A percentile compares a stretch with the other conserved stretches of the same genome.
Evolutionary conservation across 2,888 invertebrate genomes (phyloP).

Genomic region (Amaurobius ferox): DNA sequence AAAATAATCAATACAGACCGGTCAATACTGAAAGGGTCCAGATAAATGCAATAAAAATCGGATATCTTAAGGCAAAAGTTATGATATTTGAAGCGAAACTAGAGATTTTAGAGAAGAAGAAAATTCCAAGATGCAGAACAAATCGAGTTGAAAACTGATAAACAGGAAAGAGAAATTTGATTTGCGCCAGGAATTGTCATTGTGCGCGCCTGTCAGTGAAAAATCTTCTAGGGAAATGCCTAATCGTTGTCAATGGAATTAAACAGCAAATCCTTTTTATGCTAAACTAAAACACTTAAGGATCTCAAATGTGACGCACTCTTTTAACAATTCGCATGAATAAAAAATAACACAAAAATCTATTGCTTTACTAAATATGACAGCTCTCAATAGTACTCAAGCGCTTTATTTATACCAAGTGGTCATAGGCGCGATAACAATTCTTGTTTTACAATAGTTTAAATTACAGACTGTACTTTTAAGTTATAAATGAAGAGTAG

Average conservation of each 20-base stretch:
- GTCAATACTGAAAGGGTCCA: conserved; percentile 48
- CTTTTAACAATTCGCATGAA: too few relatives aligned
- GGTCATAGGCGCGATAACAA: too few relatives aligned
- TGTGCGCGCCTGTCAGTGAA: background rate
- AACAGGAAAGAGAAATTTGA: conserved; percentile 5
- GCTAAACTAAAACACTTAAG: too few relatives aligned
- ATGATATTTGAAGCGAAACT: background rate
- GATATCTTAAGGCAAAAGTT: conserved; percentile 22
- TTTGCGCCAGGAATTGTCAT: background rate
- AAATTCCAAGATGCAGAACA: background rate
- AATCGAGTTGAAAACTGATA: background rate
- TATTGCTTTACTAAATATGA: too few relatives aligned
- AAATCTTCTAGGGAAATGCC: background rate
- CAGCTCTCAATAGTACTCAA: too few relatives aligned
- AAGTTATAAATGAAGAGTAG: too few relatives aligned
- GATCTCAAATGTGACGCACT: too few relatives aligned
- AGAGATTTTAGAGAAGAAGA: background rate
- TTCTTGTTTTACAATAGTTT: too few relatives aligned
- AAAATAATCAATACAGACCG: conserved; percentile 61
- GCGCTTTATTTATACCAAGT: too few relatives aligned
- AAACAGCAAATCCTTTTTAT: too few relatives aligned
- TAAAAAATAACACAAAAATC: too few relatives aligned
- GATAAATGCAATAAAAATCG: conserved; percentile 48
- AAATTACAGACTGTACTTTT: too few relatives aligned
- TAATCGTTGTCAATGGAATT: background rate